Base-by-base conservation (phyloP, 1,140 invertebrate genomes). In the Ephestia elutella region DNA sequence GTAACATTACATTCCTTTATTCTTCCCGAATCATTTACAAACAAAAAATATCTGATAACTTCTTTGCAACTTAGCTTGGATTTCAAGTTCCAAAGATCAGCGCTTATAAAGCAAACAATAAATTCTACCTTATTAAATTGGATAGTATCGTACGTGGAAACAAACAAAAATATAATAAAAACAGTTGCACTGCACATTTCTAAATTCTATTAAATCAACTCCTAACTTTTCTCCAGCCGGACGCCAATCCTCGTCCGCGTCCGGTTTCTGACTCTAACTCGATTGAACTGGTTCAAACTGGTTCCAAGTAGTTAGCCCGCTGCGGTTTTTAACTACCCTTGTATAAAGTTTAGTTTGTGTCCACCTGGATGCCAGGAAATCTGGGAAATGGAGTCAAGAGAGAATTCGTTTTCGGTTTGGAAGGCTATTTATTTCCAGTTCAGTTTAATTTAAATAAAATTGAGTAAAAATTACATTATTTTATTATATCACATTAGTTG, bases 241-340 rank as follows among this genome's bases (percentile, higher is more conserved):
- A n/a, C 38, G 38, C 38, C 38, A 44, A 44, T 44, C 38, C 38
- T 15, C 38, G 38, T 44, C 38, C 10, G 38, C 38, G 32, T 60
- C 62, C 58, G 58, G 58, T 57, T 57, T 32, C 28, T 30, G 62
- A 49, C 58, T 35, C 54, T 60, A 64, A 64, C 62, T 57, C 57
- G 58, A 64, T 64, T 64, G 58, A 61, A 65, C 63, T 57, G 60
- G 38, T 44, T 15, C n/a, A 15, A 44, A 44, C 38, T 44, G 38
- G 63, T 65, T 65, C 19, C 19, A 65, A 65, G 53, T 65, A 65
- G 63, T 65, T 65, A 64, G 62, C 57, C 62, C 54, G 44, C 56
- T 44, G 56, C 53, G 56, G 51, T 44, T 44, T 44, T 44, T 44
- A 44, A 44, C 38, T 44, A 44, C 38, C 7, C 2, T 44, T 44